Evolutionary conservation across 2,888 invertebrate genomes (phyloP).

Genomic region (Lycocerus yunnanus): DNA sequence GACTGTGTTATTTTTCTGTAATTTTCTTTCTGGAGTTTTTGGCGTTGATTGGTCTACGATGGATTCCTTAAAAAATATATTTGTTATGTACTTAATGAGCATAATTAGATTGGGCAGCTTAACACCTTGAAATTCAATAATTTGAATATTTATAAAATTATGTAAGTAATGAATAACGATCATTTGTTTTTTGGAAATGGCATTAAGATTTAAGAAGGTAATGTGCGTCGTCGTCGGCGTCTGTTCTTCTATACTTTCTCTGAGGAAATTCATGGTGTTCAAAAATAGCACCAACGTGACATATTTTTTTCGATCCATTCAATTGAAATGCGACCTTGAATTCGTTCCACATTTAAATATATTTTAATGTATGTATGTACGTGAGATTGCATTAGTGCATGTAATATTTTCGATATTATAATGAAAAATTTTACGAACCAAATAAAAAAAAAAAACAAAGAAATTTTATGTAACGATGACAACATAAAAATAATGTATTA

Average conservation of each 20-base stretch:
- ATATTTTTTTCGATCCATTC: neutral
- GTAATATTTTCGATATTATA: neutral
- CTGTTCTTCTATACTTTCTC: neutral
- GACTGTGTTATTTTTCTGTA: conserved; percentile 61
- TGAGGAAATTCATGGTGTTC: neutral
- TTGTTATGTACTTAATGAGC: neutral
- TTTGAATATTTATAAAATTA: neutral
- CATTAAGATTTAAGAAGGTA: neutral
- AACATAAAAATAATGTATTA: neutral
- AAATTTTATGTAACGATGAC: neutral
- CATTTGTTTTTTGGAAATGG: neutral
- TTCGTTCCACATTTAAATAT: neutral
- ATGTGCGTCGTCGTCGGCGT: neutral
- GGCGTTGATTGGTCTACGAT: conserved; percentile 39
- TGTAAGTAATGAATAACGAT: too few species aligned
- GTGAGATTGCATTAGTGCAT: neutral
- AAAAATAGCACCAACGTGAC: neutral
- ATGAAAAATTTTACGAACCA: neutral
- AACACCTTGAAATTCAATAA: conserved; percentile 1
- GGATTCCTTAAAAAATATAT: neutral
- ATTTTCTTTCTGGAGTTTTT: conserved; percentile 43
- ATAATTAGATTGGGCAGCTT: neutral
- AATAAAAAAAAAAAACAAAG: neutral
- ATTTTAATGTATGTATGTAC: neutral
- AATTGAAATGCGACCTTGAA: neutral